Evolutionary conservation across 92 coral and sea anemone genomes (phyloP), one percentile per base, ranked within the genome.

Genomic region (Epizoanthus illoricatus): DNA sequence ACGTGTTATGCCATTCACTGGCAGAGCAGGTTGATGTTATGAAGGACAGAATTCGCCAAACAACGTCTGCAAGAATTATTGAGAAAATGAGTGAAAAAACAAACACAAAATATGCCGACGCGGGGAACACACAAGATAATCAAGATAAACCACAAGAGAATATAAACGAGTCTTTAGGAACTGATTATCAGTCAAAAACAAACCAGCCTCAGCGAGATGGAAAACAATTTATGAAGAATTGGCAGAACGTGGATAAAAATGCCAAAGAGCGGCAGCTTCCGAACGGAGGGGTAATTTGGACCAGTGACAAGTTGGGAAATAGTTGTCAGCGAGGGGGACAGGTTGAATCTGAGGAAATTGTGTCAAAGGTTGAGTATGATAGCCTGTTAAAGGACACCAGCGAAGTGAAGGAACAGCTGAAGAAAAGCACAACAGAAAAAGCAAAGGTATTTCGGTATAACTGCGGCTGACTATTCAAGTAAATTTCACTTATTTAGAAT

Each of bases 1-100:
- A 90, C 47, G 86, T 87, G 15, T 62, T 89, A 58, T 90, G 90
- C 70, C 81, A 85, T 54, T 82, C 84, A 58, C 86, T 92, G 56
- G 80, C 87, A 41, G 73, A 65, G 33, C 93, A 89, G 85, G 86
- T 86, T 28, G 85, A 93, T 80, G 88, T 89, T 85, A 89, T 89
- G 92, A 89, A 57, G 89, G 89, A 89, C 47, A 87, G 71, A 72
- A 66, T 86, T 80, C 58, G 67, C 60, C 71, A 73, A 71, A 82
- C 75, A 70, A 42, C 42, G 72, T 71, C 81, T 33, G 62, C 64
- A 81, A 70, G 87, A 63, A 72, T 79, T 85, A 78, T 89, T 49
- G 76, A 78, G 62, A 86, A 42, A 73, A 73, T 86, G 60, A 61
- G 42, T 71, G 81, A 75, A 65, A 69, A 57, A 84, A 13, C 23